A percentile compares a stretch with the other conserved stretches of the same genome.
Evolutionary conservation across 2,113 vertebrate genomes (phyloP).

Genomic region (Albula goreensis): DNA sequence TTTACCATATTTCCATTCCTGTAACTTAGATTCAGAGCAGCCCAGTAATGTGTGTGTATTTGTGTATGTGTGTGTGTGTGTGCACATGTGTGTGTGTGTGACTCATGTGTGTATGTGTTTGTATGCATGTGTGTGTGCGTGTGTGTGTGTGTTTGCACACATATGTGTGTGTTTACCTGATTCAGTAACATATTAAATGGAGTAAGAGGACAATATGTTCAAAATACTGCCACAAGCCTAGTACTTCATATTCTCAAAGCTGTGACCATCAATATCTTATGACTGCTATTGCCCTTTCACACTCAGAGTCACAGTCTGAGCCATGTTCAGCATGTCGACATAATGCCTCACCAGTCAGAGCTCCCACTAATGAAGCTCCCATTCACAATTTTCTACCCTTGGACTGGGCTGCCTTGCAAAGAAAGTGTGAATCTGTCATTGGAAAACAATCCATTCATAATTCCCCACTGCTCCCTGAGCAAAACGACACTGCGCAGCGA

Average conservation of each 20-base stretch:
- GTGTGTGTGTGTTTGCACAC: background rate
- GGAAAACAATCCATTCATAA: background rate
- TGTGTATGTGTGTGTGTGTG: background rate
- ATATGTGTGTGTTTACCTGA: background rate
- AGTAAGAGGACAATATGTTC: no score
- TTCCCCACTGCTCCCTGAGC: background rate
- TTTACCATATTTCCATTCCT: background rate
- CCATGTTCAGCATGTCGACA: background rate
- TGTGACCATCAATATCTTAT: no score
- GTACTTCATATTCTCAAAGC: no score
- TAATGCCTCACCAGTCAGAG: background rate
- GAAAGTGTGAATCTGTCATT: background rate
- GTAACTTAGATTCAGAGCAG: background rate
- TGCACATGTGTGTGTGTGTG: background rate
- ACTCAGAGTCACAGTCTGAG: no score
- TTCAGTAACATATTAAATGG: no score
- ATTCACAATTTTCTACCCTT: background rate
- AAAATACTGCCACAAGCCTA: no score
- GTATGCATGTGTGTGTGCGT: background rate
- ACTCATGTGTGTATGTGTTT: background rate
- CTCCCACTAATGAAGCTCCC: background rate
- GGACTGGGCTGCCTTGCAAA: background rate
- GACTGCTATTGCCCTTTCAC: no score
- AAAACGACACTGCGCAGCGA: no score
- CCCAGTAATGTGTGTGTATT: background rate